Evolutionary conservation across 2,113 vertebrate genomes (phyloP), one percentile per base, ranked within the genome.

Genomic region (Scophthalmus maximus): DNA sequence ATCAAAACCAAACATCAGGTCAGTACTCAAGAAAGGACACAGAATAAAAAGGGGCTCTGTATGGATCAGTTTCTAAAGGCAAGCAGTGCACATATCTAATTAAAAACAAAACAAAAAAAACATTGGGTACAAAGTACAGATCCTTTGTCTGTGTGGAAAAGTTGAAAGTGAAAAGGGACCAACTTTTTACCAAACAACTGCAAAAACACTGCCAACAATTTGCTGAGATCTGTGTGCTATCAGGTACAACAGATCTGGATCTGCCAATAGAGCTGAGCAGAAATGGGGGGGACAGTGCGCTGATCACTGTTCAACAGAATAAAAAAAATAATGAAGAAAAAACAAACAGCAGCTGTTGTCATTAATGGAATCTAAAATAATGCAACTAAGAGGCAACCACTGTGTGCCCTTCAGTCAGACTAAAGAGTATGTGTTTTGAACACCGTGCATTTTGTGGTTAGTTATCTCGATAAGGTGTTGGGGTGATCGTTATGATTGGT

Each of bases 371-470:
- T 70, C 17, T 82, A 57, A 36, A 68, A 70, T 29, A 10, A 47
- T n/a, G 69, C 65, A 80, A 83, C 65, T 18, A 71, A 57, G 56
- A 74, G 82, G 85, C 76, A 81, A 82, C 76, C 63, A 69, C 52
- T 68, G 68, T 82, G 81, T 87, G 83, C 82, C 67, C 6, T 82
- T 70, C 75, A 87, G 83, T 73, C 62, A 86, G 76, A 86, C 60
- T 51, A 74, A 29, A 76, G 83, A 70, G 78, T 86, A 81, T 86
- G 81, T 87, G 74, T 88, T 88, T 91, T 79, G 84, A 83, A 86
- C 87, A 92, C 88, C 53, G 22, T 91, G 68, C 78, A 79, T 89
- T 89, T 87, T 91, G 92, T 92, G 87, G 85, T 81, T 90, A 88
- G 80, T 80, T 83, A 81, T 91, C 79, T 85, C 70, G 83, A 78